Conservation (phyloP, 1,140 invertebrate species). For the Trachelipus rathkii region DNA sequence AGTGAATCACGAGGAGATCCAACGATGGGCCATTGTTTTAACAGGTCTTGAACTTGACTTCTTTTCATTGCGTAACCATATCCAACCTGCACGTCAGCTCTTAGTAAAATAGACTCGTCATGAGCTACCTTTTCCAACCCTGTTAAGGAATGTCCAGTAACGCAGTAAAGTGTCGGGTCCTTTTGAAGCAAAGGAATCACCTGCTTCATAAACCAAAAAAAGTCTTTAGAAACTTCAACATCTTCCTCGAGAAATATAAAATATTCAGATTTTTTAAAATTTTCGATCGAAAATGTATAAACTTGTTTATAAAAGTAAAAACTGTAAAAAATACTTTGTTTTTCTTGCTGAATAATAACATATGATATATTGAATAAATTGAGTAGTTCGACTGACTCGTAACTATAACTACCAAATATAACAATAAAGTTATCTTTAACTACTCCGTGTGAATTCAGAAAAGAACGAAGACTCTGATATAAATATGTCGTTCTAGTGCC, state of each 20-base stretch:
- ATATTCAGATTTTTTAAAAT: too few species aligned
- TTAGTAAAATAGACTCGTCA: slow-evolving; percentile 17
- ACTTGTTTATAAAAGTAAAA: too few species aligned
- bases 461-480: too few species aligned
- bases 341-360: too few species aligned
- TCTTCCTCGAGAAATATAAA: slow-evolving; percentile 63
- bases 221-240: slow-evolving; percentile 62
- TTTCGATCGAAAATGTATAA: too few species aligned
- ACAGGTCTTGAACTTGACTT: slow-evolving; percentile 27
- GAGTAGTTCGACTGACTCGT: too few species aligned
- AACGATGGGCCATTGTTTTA: slow-evolving; percentile 28
- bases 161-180: slow-evolving; percentile 59
- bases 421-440: too few species aligned
- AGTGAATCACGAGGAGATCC: neutral
- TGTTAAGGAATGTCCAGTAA: slow-evolving; percentile 55
- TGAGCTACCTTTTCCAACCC: neutral
- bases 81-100: slow-evolving; percentile 27
- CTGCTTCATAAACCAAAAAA: slow-evolving; percentile 63
- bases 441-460: too few species aligned
- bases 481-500: too few species aligned
- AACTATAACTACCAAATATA: too few species aligned
- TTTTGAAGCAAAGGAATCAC: slow-evolving; percentile 58
- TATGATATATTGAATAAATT: too few species aligned
- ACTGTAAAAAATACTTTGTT: too few species aligned
- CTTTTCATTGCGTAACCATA: slow-evolving; percentile 37